These are phyloP conservation scores for Psammodynastes pulverulentus DNA, from an alignment of 2,113 vertebrate species.

Conservation along the genomic window DNA sequence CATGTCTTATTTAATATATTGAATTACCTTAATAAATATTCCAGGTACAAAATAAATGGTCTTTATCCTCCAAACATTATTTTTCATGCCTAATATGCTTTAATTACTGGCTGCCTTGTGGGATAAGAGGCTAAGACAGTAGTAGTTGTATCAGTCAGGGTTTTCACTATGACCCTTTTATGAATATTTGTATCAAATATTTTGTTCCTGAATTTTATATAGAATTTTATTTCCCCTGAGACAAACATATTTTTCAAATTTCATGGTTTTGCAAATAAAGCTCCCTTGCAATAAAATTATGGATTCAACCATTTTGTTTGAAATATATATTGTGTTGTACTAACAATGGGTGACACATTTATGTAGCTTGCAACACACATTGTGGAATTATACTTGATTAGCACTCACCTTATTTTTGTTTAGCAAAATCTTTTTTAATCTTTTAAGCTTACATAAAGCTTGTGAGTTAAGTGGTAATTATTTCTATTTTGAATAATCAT, in stretches of 20 bases:
- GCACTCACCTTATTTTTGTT: not conserved
- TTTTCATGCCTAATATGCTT: constrained; percentile 43
- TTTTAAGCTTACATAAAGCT: not conserved
- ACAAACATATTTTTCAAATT: fast-evolving
- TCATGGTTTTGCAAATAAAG: not conserved
- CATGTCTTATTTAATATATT: constrained; percentile 23
- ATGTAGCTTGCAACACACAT: not conserved
- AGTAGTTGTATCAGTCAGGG: not conserved
- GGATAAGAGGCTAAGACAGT: not conserved
- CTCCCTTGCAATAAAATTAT: fast-evolving
- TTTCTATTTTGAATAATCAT: not conserved
- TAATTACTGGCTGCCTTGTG: constrained; percentile 17
- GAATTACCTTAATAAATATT: not conserved
- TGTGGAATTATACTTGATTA: not conserved
- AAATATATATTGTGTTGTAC: not conserved
- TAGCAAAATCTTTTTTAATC: not conserved
- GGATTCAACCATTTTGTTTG: not conserved
- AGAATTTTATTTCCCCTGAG: constrained; percentile 17
- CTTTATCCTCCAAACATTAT: constrained; percentile 36
- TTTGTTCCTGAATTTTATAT: constrained; percentile 33
- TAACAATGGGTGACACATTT: not conserved
- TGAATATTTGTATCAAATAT: constrained; percentile 32
- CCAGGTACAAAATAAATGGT: constrained; percentile 20
- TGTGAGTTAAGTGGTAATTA: not conserved
- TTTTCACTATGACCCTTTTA: constrained; percentile 37